Evolutionary conservation across 1,140 invertebrate species (phyloP).

Genomic region (Colletes latitarsis): DNA sequence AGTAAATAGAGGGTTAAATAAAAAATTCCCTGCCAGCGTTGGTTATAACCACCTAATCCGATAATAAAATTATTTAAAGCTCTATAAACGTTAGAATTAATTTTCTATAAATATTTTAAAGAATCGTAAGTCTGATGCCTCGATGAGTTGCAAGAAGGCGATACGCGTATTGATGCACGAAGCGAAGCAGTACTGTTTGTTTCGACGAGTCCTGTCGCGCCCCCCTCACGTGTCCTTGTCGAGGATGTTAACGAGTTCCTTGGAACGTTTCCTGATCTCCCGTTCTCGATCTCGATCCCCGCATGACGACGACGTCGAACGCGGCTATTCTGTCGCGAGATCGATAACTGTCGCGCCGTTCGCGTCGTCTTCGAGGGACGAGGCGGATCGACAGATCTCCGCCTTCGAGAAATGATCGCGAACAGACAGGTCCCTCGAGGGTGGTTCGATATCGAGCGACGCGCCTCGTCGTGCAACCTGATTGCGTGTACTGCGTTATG

Average conservation of each 20-base stretch:
- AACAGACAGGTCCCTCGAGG: constrained; percentile 34
- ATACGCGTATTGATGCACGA: no score
- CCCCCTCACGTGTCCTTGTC: background rate
- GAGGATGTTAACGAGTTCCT: background rate
- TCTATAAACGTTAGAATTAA: no score
- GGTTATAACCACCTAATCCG: no score
- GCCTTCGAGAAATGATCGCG: background rate
- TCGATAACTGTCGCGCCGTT: constrained; percentile 48
- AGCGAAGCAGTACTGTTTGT: no score
- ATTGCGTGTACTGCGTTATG: constrained; percentile 73
- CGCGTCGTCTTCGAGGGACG: constrained; percentile 51
- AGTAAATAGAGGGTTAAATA: no score
- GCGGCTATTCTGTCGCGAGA: constrained; percentile 52
- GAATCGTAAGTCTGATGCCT: no score
- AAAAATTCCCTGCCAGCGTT: no score
- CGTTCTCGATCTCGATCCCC: background rate
- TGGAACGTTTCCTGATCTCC: background rate
- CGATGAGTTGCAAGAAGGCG: no score
- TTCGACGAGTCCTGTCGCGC: background rate
- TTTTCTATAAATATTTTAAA: no score
- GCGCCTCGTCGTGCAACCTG: constrained; percentile 60
- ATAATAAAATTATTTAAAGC: no score
- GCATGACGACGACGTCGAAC: constrained; percentile 44
- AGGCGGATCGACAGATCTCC: constrained; percentile 13
- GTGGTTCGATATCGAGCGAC: constrained; percentile 31